These are phyloP conservation scores for Euwallacea similis DNA, from an alignment of 1,140 invertebrate genomes.

Conservation along the genomic window DNA sequence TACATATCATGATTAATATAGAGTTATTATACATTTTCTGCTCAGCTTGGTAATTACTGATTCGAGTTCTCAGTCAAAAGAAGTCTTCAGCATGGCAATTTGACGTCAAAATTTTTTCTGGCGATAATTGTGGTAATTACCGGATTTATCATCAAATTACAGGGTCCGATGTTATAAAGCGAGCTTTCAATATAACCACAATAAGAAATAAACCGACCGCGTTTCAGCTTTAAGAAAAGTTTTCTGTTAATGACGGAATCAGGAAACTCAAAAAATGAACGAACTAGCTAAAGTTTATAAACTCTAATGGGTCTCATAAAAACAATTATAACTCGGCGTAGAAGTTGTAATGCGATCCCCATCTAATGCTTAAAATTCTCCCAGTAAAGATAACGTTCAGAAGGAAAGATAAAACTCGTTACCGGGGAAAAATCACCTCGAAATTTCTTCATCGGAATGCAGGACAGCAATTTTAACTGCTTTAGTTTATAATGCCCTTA, in stretches of 20 bases:
- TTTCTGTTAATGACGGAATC: too few relatives aligned
- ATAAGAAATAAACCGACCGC: too few relatives aligned
- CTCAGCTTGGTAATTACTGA: background rate
- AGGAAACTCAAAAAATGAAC: background rate
- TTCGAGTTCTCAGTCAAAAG: background rate
- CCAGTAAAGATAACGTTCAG: conserved; percentile 8
- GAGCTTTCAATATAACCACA: too few relatives aligned
- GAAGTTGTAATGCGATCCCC: background rate
- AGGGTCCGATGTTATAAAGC: too few relatives aligned
- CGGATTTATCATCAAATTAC: too few relatives aligned
- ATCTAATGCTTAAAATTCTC: conserved; percentile 2
- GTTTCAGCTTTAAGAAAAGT: too few relatives aligned
- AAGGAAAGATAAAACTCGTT: conserved; percentile 1
- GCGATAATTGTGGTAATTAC: background rate
- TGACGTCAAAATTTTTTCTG: background rate
- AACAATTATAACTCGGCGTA: conserved; percentile 8
- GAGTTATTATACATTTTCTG: background rate
- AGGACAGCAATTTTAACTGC: background rate
- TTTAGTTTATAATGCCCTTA: background rate
- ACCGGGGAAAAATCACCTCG: conserved; percentile 8
- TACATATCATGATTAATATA: conserved; percentile 2
- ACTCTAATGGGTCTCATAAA: background rate
- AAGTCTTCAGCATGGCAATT: background rate
- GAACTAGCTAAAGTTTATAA: background rate
- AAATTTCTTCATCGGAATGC: background rate